Percentiles rank a stretch among this genome's conserved stretches.
phyloP scores from a whole-genome alignment of 35 echinoderm and acorn worm species.

The Heliocidaris erythrogramma region DNA sequence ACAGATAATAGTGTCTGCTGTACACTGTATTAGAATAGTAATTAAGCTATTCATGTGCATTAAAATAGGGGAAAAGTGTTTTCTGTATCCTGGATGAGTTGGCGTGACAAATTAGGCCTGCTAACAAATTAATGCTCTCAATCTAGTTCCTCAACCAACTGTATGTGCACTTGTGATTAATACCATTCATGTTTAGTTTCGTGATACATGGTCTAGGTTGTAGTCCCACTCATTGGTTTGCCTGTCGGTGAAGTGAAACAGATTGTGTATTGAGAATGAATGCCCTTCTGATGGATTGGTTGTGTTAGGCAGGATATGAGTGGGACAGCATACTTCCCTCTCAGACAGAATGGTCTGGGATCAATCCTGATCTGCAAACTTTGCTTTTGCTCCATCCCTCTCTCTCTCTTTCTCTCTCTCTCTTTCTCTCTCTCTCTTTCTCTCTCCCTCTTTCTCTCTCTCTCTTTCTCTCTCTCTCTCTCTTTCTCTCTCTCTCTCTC shows the following conservation, averaged over 20 bases:
- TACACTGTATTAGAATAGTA: no score
- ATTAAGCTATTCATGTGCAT: no score
- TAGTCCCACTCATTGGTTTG: not conserved
- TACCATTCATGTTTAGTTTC: not conserved
- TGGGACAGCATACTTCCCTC: slow-evolving; percentile 38
- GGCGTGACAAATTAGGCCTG: not conserved
- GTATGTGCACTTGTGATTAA: not conserved
- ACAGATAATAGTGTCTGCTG: no score
- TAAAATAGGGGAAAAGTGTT: no score
- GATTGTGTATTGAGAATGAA: not conserved
- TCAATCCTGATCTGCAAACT: not conserved
- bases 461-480: not conserved
- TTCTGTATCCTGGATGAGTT: no score
- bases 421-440: not conserved
- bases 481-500: not conserved
- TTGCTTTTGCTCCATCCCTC: not conserved
- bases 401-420: not conserved
- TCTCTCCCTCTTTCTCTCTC: no score
- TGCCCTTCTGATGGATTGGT: not conserved
- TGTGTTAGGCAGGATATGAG: slow-evolving; percentile 18
- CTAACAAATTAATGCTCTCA: not conserved
- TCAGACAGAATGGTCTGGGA: slow-evolving; percentile 30
- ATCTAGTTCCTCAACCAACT: not conserved
- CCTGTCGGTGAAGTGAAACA: not conserved
- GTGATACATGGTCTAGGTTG: not conserved